phyloP scores from a whole-genome alignment of 35 echinoderm and acorn worm species.

The Stichopus chloronotus region DNA sequence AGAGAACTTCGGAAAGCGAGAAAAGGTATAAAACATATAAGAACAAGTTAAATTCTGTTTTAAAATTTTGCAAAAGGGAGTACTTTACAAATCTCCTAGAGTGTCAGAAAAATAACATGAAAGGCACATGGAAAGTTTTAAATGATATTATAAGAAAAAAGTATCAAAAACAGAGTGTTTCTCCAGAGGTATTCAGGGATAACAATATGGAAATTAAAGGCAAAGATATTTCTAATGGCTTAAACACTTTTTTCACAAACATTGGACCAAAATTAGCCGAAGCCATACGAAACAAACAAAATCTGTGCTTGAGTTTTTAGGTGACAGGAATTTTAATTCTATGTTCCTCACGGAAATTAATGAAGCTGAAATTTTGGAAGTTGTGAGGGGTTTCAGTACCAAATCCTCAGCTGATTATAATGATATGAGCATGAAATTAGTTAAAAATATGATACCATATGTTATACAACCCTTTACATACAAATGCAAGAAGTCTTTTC shows the following conservation, averaged over 20 bases:
- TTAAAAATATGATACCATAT: conserved; percentile 7
- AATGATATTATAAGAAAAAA: no score
- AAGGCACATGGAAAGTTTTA: no score
- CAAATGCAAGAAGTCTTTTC: not conserved
- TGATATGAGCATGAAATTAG: no score
- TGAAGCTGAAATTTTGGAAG: no score
- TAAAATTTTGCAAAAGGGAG: not conserved
- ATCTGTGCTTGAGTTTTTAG: conserved; percentile 6
- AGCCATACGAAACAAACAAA: not conserved
- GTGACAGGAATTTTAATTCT: not conserved
- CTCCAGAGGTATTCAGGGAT: not conserved
- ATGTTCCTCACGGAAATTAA: not conserved
- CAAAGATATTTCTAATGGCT: no score
- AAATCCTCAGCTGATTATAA: no score
- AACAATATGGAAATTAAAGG: not conserved
- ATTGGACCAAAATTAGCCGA: not conserved
- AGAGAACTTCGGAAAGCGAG: not conserved
- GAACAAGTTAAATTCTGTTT: not conserved
- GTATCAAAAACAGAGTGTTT: not conserved
- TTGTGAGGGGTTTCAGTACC: no score
- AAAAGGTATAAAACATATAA: conserved; percentile 7
- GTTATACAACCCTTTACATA: not conserved
- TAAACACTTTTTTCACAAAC: not conserved
- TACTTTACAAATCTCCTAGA: not conserved
- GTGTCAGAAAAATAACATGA: no score